Evolutionary conservation across 2,888 invertebrate genomes (phyloP).

Genomic region (Linhomoeus sp.): DNA sequence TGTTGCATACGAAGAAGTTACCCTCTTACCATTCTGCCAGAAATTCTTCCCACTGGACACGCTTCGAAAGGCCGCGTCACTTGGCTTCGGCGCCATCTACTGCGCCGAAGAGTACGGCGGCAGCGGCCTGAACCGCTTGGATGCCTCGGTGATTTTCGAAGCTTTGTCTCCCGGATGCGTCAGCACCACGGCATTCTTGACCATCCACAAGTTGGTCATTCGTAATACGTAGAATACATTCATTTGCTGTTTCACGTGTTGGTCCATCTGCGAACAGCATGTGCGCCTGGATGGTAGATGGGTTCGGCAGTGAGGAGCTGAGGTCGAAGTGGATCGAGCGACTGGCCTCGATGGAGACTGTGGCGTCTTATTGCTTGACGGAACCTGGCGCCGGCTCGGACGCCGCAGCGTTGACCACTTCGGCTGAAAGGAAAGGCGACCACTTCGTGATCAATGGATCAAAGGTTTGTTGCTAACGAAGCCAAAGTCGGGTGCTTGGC

Average conservation of each 20-base stretch:
- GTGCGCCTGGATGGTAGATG: conserved; percentile 40
- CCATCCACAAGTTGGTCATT: conserved; percentile 39
- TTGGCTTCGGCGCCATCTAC: conserved; percentile 41
- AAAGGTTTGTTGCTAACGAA: conserved; percentile 32
- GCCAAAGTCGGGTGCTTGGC: too few species aligned
- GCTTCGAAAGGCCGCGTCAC: conserved; percentile 34
- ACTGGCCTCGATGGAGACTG: conserved; percentile 34
- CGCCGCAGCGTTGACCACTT: conserved; percentile 36
- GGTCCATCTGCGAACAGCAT: conserved; percentile 26
- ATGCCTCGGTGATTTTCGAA: conserved; percentile 40
- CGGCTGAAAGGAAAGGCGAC: conserved; percentile 35
- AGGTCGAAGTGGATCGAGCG: conserved; percentile 32
- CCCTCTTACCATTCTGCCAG: conserved; percentile 9
- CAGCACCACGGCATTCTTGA: conserved; percentile 39
- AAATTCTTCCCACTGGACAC: conserved; percentile 36
- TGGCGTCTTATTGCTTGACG: conserved; percentile 37
- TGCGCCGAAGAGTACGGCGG: conserved; percentile 36
- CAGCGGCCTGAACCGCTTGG: conserved; percentile 34
- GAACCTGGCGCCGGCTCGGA: conserved; percentile 40
- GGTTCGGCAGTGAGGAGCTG: conserved; percentile 34
- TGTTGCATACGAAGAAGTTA: not conserved
- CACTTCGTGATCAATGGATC: conserved; percentile 38
- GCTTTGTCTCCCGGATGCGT: conserved; percentile 39
- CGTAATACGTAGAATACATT: too few species aligned
- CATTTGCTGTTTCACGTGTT: too few species aligned